These are phyloP conservation scores for Globodera ellingtonae DNA, from an alignment of 1,140 invertebrate genomes.

Conservation along the genomic window DNA sequence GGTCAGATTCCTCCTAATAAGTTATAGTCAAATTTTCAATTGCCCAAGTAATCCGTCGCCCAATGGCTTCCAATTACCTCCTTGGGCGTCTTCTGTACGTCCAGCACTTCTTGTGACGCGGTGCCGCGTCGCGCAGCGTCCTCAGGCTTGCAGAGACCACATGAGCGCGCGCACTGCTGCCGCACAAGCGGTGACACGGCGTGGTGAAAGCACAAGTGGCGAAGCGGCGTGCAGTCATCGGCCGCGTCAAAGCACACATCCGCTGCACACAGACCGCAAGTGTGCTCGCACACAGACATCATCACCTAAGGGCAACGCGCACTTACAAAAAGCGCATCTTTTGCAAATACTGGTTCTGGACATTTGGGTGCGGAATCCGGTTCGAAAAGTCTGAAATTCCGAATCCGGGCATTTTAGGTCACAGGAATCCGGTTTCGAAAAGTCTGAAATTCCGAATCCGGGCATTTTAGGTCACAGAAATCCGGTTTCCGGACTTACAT, in stretches of 20 bases:
- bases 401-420: no score
- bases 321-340: not conserved
- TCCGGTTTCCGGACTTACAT: no score
- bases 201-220: constrained; percentile 11
- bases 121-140: not conserved
- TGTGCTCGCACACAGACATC: constrained; percentile 29
- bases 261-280: constrained; percentile 16
- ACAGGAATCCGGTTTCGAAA: no score
- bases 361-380: not conserved
- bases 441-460: no score
- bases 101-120: not conserved
- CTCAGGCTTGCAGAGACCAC: constrained; percentile 9
- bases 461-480: no score
- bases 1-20: no score
- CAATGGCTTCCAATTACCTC: not conserved
- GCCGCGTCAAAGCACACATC: constrained; percentile 25
- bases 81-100: constrained; percentile 3
- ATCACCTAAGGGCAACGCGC: constrained; percentile 1
- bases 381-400: not conserved
- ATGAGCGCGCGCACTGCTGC: constrained; percentile 16
- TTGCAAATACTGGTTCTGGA: not conserved
- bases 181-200: constrained; percentile 19
- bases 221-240: constrained; percentile 4
- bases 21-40: no score
- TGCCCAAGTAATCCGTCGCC: no score